A percentile compares a stretch with the other conserved stretches of the same genome.
Conservation (phyloP, 2,113 vertebrate species). For the Pluvialis apricaria region DNA sequence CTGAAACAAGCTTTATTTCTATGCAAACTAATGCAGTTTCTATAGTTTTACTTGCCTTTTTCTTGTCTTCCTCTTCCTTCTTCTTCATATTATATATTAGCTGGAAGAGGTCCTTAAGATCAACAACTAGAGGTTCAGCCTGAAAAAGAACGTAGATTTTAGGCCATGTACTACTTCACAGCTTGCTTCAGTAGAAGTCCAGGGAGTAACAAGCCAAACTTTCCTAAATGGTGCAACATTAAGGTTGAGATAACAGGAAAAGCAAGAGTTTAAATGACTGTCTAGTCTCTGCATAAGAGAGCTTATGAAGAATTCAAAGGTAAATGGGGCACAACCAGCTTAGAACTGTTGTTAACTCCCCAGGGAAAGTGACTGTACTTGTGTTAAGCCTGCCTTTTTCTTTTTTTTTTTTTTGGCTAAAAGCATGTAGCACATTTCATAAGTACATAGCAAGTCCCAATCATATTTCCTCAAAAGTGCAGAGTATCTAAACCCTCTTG, state of each 20-base stretch:
- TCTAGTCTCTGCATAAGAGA: background rate
- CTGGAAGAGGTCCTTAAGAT: slow-evolving; percentile 92
- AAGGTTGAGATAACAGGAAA: background rate
- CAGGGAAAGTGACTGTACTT: background rate
- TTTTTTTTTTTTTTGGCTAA: background rate
- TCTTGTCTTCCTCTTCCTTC: slow-evolving; percentile 81
- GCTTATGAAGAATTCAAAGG: background rate
- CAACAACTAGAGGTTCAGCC: slow-evolving; percentile 88
- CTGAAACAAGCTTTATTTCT: background rate
- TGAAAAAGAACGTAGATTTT: slow-evolving; percentile 33
- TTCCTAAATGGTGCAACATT: background rate
- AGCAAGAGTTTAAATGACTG: background rate
- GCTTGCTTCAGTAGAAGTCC: background rate
- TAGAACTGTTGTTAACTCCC: background rate
- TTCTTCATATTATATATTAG: slow-evolving; percentile 90
- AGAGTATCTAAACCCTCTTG: background rate
- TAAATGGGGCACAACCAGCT: background rate
- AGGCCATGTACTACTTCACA: background rate
- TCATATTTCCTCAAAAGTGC: background rate
- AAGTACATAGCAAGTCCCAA: background rate
- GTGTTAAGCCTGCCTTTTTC: background rate
- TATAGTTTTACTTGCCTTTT: slow-evolving; percentile 72
- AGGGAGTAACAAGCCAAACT: background rate
- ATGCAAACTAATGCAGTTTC: background rate
- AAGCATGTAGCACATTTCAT: background rate